Evolutionary conservation across 2,797 vertebrate species (phyloP).

Genomic region (Sitta carolinensis): DNA sequence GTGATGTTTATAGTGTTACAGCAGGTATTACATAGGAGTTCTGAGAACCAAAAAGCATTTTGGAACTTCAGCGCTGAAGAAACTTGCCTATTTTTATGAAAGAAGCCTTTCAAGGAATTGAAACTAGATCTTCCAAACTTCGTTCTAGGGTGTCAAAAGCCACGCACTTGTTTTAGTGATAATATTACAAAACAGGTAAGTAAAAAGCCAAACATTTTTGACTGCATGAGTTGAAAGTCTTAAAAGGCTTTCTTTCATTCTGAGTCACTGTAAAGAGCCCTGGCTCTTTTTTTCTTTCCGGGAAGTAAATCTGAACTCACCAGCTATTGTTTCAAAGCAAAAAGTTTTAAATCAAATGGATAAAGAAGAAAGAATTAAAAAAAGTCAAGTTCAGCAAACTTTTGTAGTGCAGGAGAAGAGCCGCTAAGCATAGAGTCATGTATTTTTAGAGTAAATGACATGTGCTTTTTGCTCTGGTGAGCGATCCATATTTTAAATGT

Average conservation of each 20-base stretch:
- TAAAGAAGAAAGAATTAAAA: background rate
- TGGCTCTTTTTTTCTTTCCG: background rate
- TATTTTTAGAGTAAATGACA: slow-evolving; percentile 35
- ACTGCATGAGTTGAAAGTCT: background rate
- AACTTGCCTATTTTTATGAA: background rate
- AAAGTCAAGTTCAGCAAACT: background rate
- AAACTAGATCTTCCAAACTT: background rate
- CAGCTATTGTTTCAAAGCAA: background rate
- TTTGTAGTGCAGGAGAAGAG: background rate
- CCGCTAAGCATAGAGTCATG: background rate
- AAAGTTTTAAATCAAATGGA: background rate
- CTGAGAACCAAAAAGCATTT: background rate
- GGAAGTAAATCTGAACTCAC: background rate
- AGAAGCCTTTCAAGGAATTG: background rate
- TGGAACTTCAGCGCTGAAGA: background rate
- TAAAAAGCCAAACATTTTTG: background rate
- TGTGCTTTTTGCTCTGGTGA: slow-evolving; percentile 37
- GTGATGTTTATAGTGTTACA: background rate
- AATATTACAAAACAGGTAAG: background rate
- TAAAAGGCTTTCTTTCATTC: background rate
- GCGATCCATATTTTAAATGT: slow-evolving; percentile 58
- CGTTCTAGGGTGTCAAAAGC: background rate
- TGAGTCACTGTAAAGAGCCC: background rate
- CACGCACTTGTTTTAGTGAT: background rate
- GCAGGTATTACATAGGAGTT: background rate